Evolutionary conservation across 2,888 invertebrate species (phyloP).

Genomic region (Lochmaea capreae): DNA sequence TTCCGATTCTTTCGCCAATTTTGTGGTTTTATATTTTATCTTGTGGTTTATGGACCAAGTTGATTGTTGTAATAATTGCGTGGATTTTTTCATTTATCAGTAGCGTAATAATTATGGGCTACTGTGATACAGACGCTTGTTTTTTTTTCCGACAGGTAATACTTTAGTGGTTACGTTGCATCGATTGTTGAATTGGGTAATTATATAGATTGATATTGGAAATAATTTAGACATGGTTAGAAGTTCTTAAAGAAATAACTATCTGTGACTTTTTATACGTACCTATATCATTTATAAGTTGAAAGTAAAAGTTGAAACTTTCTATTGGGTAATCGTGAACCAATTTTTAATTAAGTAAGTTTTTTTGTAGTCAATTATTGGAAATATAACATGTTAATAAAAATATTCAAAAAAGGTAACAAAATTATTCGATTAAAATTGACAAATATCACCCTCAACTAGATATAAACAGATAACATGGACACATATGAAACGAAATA

Average conservation of each 20-base stretch:
- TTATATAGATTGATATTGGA: conserved; percentile 32
- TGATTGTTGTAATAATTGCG: conserved; percentile 25
- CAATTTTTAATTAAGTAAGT: too few relatives aligned
- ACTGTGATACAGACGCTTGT: conserved; percentile 32
- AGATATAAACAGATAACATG: too few relatives aligned
- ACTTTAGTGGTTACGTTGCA: conserved; percentile 18
- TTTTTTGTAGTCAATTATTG: too few relatives aligned
- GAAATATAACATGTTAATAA: too few relatives aligned
- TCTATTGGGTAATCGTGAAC: too few relatives aligned
- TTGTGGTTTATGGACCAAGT: conserved; percentile 31
- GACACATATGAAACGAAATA: too few relatives aligned
- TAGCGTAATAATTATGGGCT: conserved; percentile 31
- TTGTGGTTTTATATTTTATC: conserved; percentile 25
- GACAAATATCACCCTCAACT: too few relatives aligned
- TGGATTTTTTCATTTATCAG: conserved; percentile 29
- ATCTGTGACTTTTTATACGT: too few relatives aligned
- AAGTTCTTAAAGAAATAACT: not conserved
- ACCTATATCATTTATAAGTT: too few relatives aligned
- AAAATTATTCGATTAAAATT: too few relatives aligned
- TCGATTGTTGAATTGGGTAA: conserved; percentile 26
- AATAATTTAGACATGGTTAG: conserved; percentile 34
- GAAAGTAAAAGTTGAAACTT: too few relatives aligned
- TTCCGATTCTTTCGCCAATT: conserved; percentile 22
- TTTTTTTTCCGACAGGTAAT: conserved; percentile 28
- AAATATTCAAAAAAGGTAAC: too few relatives aligned